Conservation (phyloP, 53 echinoderm and acorn worm genomes). For the Astropecten irregularis region DNA sequence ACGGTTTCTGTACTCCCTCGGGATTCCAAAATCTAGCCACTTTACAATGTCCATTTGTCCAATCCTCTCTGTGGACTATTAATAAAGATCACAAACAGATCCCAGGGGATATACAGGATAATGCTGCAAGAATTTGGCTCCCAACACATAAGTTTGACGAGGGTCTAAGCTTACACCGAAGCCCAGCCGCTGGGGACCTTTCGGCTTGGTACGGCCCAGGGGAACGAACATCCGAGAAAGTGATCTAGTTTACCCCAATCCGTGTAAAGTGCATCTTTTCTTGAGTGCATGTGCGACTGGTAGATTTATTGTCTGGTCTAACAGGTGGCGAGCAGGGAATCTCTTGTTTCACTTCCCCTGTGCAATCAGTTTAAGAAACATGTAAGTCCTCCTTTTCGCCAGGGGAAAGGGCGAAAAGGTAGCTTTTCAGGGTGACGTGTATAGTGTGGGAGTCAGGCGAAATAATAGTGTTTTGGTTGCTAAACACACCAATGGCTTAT, state of each 20-base stretch:
- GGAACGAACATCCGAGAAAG: too few species aligned
- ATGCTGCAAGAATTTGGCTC: too few species aligned
- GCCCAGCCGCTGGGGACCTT: too few species aligned
- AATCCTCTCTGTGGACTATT: not conserved
- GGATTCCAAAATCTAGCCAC: not conserved
- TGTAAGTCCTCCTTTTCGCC: not conserved
- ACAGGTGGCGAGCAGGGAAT: not conserved
- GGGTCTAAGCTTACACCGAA: too few species aligned
- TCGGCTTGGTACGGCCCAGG: too few species aligned
- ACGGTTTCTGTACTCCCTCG: slow-evolving; percentile 11
- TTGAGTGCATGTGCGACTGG: slow-evolving; percentile 13
- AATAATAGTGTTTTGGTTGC: slow-evolving; percentile 17
- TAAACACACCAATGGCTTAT: slow-evolving; percentile 24
- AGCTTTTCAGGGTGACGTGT: not conserved
- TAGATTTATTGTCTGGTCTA: not conserved
- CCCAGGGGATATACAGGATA: too few species aligned
- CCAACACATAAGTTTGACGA: too few species aligned
- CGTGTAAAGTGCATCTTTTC: too few species aligned
- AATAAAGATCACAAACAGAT: too few species aligned
- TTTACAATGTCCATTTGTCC: not conserved
- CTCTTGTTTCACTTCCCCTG: not conserved
- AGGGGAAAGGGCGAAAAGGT: not conserved
- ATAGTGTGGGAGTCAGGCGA: not conserved
- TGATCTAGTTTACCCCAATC: too few species aligned
- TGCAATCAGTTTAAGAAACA: not conserved